Conservation (phyloP, 1,140 invertebrate genomes). For the Macrostomum lignano region DNA sequence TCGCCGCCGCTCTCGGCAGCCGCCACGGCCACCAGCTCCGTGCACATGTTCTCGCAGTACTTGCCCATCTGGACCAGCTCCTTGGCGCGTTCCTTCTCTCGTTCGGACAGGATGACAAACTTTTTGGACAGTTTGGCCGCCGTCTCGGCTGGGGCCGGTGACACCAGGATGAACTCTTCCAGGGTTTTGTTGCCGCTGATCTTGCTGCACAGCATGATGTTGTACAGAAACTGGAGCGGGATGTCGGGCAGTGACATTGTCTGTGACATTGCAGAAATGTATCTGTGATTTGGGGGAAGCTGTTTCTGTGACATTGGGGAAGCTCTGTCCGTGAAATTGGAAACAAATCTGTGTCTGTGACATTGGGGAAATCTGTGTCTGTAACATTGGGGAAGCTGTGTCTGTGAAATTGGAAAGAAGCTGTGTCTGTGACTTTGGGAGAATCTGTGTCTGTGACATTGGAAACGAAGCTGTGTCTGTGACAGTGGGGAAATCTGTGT, state of each 20-base stretch:
- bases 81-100: slow-evolving; percentile 78
- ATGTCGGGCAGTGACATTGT: slow-evolving; percentile 10
- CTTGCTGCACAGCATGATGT: slow-evolving; percentile 90
- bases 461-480: too few relatives aligned
- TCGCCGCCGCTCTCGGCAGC: slow-evolving; percentile 42
- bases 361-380: too few relatives aligned
- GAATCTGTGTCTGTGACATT: too few relatives aligned
- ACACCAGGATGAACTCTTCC: slow-evolving; percentile 76
- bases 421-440: too few relatives aligned
- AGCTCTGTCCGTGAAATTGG: not conserved
- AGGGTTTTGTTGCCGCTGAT: slow-evolving; percentile 78
- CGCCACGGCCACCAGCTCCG: slow-evolving; percentile 66
- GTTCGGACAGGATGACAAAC: slow-evolving; percentile 44
- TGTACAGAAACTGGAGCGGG: slow-evolving; percentile 58
- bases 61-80: slow-evolving; percentile 72
- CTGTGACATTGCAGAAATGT: not conserved
- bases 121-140: slow-evolving; percentile 74
- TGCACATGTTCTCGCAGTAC: slow-evolving; percentile 84
- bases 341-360: too few relatives aligned
- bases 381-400: too few relatives aligned
- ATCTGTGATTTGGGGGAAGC: too few relatives aligned
- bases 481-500: too few relatives aligned
- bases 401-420: too few relatives aligned
- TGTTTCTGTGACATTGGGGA: too few relatives aligned
- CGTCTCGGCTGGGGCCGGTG: slow-evolving; percentile 80